A percentile compares a stretch with the other conserved stretches of the same genome.
Evolutionary conservation across 2,888 invertebrate genomes (phyloP).

Genomic region (Chrysomela aeneicollis): DNA sequence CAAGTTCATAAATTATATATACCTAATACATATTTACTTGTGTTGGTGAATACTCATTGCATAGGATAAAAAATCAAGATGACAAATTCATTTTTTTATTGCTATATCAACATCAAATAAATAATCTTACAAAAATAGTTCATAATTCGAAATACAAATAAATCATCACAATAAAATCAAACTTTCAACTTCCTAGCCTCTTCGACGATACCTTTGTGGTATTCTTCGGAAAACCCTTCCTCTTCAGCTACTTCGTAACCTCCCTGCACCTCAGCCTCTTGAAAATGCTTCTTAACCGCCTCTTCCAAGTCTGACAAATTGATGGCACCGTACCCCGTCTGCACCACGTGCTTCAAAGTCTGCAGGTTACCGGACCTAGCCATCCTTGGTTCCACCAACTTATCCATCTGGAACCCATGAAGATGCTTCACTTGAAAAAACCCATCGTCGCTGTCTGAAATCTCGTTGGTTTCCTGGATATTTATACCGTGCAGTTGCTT

Average conservation of each 20-base stretch:
- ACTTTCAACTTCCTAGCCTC: slow-evolving; percentile 56
- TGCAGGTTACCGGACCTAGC: slow-evolving; percentile 55
- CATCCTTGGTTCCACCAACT: slow-evolving; percentile 50
- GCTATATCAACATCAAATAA: not conserved
- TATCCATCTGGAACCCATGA: slow-evolving; percentile 58
- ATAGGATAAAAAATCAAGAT: too few species aligned
- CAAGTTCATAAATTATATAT: too few species aligned
- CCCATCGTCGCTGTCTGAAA: slow-evolving; percentile 61
- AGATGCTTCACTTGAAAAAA: slow-evolving; percentile 66
- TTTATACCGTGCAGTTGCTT: slow-evolving; percentile 62
- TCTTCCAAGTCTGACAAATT: slow-evolving; percentile 50
- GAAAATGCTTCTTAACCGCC: slow-evolving; percentile 50
- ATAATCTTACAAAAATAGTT: not conserved
- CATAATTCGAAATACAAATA: slow-evolving; percentile 25
- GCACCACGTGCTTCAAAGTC: slow-evolving; percentile 58
- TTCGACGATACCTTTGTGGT: slow-evolving; percentile 70
- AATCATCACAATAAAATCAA: slow-evolving; percentile 25
- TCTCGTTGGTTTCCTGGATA: slow-evolving; percentile 65
- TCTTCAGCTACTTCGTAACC: slow-evolving; percentile 68
- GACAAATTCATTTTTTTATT: not conserved
- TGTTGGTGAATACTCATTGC: too few species aligned
- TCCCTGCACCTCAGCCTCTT: slow-evolving; percentile 67
- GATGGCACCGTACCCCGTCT: slow-evolving; percentile 59
- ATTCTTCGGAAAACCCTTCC: slow-evolving; percentile 65
- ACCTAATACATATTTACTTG: too few species aligned